Evolutionary conservation across 2,797 vertebrate genomes (phyloP), one percentile per base, ranked within the genome.

Genomic region (Tolypeutes matacus): DNA sequence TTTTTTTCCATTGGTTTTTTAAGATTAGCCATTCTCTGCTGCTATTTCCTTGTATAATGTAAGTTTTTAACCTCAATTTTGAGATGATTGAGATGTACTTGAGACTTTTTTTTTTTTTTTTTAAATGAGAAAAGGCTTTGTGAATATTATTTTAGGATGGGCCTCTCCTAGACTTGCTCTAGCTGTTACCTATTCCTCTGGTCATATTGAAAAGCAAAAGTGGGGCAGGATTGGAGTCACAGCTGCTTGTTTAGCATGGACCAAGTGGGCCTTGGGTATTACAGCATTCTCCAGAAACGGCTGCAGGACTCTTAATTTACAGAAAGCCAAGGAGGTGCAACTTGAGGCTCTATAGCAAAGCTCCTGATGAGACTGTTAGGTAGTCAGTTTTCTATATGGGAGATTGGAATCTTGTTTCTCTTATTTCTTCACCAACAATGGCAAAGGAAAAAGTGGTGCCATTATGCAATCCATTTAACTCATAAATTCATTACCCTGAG

Each of bases 251-350:
- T 97, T 58, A 86, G 82, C 89, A 92, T 36, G 97, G 98, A 98
- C 98, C 98, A 98, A 97, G 98, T 2, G 53, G 83, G 94, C 96
- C 97, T 98, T 96, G 96, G 96, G 92, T 73, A 94, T 86, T n/a
- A 1, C 86, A 62, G 96, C 89, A 14, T 90, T 96, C 91, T 97
- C 76, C 20, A 1, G 95, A 96, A 97, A 73, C 20, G 10, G 60
- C 92, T 72, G 7, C 69, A 31, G 92, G 90, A 97, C 86, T 95
- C 62, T 85, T 53, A 62, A 60, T 27, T 7, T 89, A 72, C 85
- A 89, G 81, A 97, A 97, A 92, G 95, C 94, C 89, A 0, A 49
- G 8, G 93, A 95, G 96, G 72, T 88, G 86, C 65, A 65, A 0
- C 60, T 49, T 3, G 21, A 97, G 94, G 97, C 27, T 93, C 91